phyloP scores from a whole-genome alignment of 2,797 vertebrate genomes.

The Chlorospingus flavigularis region DNA sequence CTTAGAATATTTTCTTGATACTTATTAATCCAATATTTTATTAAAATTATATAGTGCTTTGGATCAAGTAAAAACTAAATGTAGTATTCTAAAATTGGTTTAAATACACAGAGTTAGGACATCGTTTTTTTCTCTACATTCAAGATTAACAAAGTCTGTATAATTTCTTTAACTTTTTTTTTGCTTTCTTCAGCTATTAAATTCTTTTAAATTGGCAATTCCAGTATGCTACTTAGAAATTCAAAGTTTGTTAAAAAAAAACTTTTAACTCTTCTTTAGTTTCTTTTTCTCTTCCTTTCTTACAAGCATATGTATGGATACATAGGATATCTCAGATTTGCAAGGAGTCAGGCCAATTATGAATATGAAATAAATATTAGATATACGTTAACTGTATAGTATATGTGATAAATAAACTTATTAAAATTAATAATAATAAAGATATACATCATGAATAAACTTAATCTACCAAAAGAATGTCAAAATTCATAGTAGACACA shows the following conservation, averaged over 20 bases:
- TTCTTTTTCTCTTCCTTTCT: not conserved
- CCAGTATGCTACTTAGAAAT: not conserved
- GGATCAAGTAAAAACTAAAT: not conserved
- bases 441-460: not conserved
- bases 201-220: not conserved
- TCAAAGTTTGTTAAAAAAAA: not conserved
- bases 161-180: not conserved
- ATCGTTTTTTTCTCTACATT: not conserved
- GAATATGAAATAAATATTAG: not conserved
- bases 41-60: not conserved
- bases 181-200: not conserved
- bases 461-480: not conserved
- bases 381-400: no score
- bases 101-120: not conserved
- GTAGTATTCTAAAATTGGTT: not conserved
- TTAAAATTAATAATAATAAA: not conserved
- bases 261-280: not conserved
- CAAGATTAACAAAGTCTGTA: not conserved
- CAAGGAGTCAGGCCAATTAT: not conserved
- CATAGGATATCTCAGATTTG: not conserved
- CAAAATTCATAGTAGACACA: not conserved
- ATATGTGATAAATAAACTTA: not conserved
- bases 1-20: not conserved
- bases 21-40: not conserved
- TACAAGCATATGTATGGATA: not conserved